Conservation (phyloP, 2,888 invertebrate species). For the Pyralis farinalis region DNA sequence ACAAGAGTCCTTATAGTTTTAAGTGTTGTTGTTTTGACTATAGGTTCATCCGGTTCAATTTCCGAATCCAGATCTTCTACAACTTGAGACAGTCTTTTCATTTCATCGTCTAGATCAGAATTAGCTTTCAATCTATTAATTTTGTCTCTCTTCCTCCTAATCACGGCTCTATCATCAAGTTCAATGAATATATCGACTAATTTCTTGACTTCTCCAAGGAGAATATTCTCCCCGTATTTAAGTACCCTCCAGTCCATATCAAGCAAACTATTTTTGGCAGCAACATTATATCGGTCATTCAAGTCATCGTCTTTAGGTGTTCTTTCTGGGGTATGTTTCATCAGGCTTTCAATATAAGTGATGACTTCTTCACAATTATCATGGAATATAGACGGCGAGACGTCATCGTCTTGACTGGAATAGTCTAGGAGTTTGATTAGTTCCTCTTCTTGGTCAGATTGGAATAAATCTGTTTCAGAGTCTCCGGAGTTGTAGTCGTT, state of each 20-base stretch:
- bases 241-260: constrained; percentile 75
- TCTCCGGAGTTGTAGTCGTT: constrained; percentile 72
- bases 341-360: constrained; percentile 58
- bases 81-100: constrained; percentile 67
- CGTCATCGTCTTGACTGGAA: constrained; percentile 83
- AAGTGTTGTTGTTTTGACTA: constrained; percentile 31
- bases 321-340: constrained; percentile 40
- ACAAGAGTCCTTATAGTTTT: constrained; percentile 29
- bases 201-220: constrained; percentile 67
- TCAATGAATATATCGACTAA: constrained; percentile 57
- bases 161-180: constrained; percentile 43
- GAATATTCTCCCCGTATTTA: constrained; percentile 72
- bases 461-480: constrained; percentile 88
- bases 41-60: constrained; percentile 26
- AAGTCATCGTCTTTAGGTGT: constrained; percentile 46
- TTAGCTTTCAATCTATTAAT: constrained; percentile 46
- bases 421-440: constrained; percentile 87
- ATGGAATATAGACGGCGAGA: constrained; percentile 67
- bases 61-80: constrained; percentile 65
- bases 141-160: constrained; percentile 45
- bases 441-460: constrained; percentile 90
- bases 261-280: constrained; percentile 58
- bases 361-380: constrained; percentile 70
- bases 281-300: constrained; percentile 61
- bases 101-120: constrained; percentile 65